Base-by-base conservation (phyloP, 2,113 vertebrate species). In the Corythoichthys haematopterus region DNA sequence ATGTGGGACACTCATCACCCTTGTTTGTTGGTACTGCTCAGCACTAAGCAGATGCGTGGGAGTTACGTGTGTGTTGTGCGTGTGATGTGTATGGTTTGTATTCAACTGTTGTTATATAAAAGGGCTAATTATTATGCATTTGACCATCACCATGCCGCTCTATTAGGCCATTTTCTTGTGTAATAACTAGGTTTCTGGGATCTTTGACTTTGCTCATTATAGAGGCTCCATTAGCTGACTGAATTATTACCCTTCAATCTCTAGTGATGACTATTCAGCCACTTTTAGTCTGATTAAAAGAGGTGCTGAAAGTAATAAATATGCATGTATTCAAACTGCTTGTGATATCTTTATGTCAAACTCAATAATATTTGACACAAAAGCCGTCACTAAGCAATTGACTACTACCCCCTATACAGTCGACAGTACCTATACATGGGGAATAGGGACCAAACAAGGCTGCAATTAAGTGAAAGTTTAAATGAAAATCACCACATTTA, bases 11-110 rank as follows among this genome's bases (percentile, higher is more conserved):
- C 52, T 46, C 56, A 48, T 65, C 68, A 65, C 62, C 65, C 69
- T 68, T 79, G 45, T 78, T 78, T 79, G 69, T 76, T 73, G 72
- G 72, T 66, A 69, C 76, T 63, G 64, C 61, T 51, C 62, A 65
- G 63, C 66, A 80, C 74, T 75, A 76, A 76, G 70, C 79, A 70
- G 77, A 79, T 52, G 79, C 53, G 74, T 88, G 84, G 83, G 79
- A 70, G 75, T 86, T 78, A 67, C 53, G 57, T 37, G 28, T 63
- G 51, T 16, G 64, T 16, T 40, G 36, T 12, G 65, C 16, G 5
- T 16, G 46, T 37, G 60, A 55, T 65, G 59, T 38, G 69, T 60
- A 45, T 53, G 48, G 72, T 65, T 84, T 71, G 51, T 59, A 55
- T 63, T 40, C 28, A 0, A 11, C 7, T 80, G 11, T 56, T 62